Evolutionary conservation across 1,140 invertebrate species (phyloP), one percentile per base, ranked within the genome.

Genomic region (Chelonus insularis): DNA sequence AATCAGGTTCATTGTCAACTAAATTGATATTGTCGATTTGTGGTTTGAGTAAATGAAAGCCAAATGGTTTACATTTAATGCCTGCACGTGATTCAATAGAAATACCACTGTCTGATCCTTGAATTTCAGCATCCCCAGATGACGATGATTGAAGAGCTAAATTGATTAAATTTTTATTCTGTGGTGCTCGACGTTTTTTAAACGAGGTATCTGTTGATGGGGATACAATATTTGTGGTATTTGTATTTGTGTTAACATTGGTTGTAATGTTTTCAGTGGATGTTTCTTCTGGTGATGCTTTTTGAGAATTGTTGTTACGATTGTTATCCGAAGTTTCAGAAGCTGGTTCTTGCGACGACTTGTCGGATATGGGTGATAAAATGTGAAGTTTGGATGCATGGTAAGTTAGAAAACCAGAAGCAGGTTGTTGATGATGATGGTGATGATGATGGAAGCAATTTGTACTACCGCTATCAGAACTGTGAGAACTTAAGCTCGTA

Each of bases 321-420:
- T 91, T 90, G 72, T 89, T 89, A 63, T 91, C 89, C 8, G 89
- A 90, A 1, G 87, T 88, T 69, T 91, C 90, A 1, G 88, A 90
- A 11, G 86, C 88, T 9, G 90, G 91, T 70, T 94, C 92, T 72
- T 93, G 90, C 1, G 90, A 91, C n/a, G 91, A 93, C 73, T 94
- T 94, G 76, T 94, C 92, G 21, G 91, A 94, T 68, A 94, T 95
- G 4, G 92, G 92, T 57, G 91, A 94, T 11, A 95, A 82, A 68
- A 94, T 92, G 72, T 93, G 90, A 63, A 93, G 75, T 72, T 93
- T 92, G 71, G 84, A 86, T 7, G 86, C 84, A 72, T 90, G 87
- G 62, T 87, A 84, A 12, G 85, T 84, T 16, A 85, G 75, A 68
- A 88, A 89, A 45, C 85, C 87, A 61, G 86, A 84, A 62, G 87